These are phyloP conservation scores for Anser brachyrhynchus DNA, from an alignment of 2,113 vertebrate genomes.

Conservation along the genomic window DNA sequence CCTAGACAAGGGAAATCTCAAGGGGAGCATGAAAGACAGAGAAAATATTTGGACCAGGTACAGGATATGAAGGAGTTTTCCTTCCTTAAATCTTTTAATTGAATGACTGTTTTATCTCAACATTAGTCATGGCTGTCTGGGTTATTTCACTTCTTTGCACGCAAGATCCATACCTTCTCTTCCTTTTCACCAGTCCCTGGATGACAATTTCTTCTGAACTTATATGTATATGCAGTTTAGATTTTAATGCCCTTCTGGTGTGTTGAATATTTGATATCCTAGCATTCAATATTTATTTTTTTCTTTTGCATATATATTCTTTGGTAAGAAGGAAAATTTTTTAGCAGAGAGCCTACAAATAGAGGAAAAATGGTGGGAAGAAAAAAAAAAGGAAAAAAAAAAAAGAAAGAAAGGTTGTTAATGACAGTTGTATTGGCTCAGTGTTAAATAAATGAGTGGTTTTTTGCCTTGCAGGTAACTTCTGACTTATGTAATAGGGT, in stretches of 20 bases:
- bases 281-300: background rate
- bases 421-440: background rate
- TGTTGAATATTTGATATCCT: background rate
- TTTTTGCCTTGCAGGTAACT: slow-evolving; percentile 12
- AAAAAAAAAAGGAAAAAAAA: background rate
- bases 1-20: slow-evolving; percentile 38
- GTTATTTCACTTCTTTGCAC: background rate
- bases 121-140: slow-evolving; percentile 36
- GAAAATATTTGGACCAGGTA: slow-evolving; percentile 21
- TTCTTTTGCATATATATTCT: background rate
- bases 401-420: background rate
- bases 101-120: slow-evolving; percentile 42
- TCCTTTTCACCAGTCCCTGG: slow-evolving; percentile 25
- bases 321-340: background rate
- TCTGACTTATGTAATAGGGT: slow-evolving; percentile 3
- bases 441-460: slow-evolving; percentile 14
- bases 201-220: slow-evolving; percentile 41
- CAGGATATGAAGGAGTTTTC: slow-evolving; percentile 45
- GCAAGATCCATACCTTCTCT: background rate
- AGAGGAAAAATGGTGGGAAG: background rate
- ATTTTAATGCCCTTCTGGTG: background rate
- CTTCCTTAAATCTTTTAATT: slow-evolving; percentile 50
- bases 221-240: background rate
- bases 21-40: slow-evolving; percentile 2
- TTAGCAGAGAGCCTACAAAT: background rate